These are phyloP conservation scores for Polietes domitor DNA, from an alignment of 2,888 invertebrate genomes.

Conservation along the genomic window DNA sequence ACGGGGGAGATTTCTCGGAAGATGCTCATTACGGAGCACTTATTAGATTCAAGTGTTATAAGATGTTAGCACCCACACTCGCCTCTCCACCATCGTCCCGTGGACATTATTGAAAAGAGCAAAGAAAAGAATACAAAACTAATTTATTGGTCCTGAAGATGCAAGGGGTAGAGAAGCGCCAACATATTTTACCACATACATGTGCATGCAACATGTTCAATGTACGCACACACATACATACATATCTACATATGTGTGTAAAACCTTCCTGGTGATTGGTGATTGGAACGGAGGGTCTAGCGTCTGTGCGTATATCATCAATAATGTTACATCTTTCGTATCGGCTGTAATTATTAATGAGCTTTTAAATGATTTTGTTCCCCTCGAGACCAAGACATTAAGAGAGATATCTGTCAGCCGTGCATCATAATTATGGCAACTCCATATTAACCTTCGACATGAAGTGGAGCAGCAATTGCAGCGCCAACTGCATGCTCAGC, in stretches of 20 bases:
- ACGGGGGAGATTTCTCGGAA: conserved; percentile 25
- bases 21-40: conserved; percentile 17
- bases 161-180: conserved; percentile 45
- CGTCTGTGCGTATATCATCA: no score
- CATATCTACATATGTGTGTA: not conserved
- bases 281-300: not conserved
- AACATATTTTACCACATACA: not conserved
- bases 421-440: conserved; percentile 54
- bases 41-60: conserved; percentile 34
- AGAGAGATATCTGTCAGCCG: conserved; percentile 56
- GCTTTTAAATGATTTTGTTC: conserved; percentile 52
- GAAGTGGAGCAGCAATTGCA: conserved; percentile 53
- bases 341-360: conserved; percentile 46
- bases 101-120: conserved; percentile 24
- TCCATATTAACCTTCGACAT: conserved; percentile 46
- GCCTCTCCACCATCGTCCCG: conserved; percentile 35
- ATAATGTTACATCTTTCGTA: conserved; percentile 1
- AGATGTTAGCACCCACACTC: conserved; percentile 15
- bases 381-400: not conserved
- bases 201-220: not conserved
- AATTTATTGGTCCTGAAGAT: conserved; percentile 69
- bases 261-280: not conserved
- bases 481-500: not conserved
- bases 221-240: not conserved
- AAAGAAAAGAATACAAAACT: conserved; percentile 3